Conservation (phyloP, 2,888 invertebrate species). For the Synanthedon myopaeformis region DNA sequence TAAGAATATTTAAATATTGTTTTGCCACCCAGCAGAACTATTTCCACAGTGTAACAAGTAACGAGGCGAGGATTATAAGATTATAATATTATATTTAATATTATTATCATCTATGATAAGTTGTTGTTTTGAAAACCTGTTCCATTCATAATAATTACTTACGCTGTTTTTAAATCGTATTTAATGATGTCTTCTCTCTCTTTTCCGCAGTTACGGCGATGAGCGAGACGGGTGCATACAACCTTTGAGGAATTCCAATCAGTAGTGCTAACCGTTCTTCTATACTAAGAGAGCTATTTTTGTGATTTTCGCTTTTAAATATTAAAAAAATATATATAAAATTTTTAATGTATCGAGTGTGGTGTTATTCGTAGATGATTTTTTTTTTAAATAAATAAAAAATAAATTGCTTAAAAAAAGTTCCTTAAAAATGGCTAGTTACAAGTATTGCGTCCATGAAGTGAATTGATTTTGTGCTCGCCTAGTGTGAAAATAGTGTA, state of each 20-base stretch:
- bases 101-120: not conserved
- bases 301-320: not conserved
- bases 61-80: not conserved
- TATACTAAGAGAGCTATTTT: not conserved
- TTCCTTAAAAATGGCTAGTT: conserved; percentile 47
- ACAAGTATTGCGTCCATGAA: conserved; percentile 29
- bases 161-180: conserved; percentile 33
- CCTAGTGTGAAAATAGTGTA: conserved; percentile 7
- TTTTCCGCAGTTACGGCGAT: conserved; percentile 34
- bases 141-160: conserved; percentile 18
- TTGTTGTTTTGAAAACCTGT: conserved; percentile 13
- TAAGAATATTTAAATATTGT: too few species aligned
- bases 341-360: not conserved
- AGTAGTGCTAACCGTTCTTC: not conserved
- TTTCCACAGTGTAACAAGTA: too few species aligned
- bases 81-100: not conserved
- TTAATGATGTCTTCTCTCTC: conserved; percentile 28
- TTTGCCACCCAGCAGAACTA: too few species aligned
- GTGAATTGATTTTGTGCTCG: conserved; percentile 13
- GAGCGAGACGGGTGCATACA: conserved; percentile 13
- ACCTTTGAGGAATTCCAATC: not conserved
- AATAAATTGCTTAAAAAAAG: conserved; percentile 22
- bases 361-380: not conserved
- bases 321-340: not conserved
- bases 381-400: conserved; percentile 12